Evolutionary conservation across 1,140 invertebrate species (phyloP).

Genomic region (Aphis craccivora): DNA sequence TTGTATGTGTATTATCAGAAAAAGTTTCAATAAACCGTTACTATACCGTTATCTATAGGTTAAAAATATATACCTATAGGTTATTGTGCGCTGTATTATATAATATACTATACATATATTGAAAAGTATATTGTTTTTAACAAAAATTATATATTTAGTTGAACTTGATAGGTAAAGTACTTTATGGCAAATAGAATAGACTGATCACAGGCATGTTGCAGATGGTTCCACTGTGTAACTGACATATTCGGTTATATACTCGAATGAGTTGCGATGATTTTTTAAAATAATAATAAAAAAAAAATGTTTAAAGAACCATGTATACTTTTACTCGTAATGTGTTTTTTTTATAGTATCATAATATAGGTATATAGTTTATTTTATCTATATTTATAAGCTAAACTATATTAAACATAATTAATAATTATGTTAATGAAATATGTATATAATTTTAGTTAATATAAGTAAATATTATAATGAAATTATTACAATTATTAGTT

Average conservation of each 20-base stretch:
- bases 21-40: not conserved
- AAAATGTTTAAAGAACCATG: not conserved
- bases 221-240: not conserved
- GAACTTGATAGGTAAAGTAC: not conserved
- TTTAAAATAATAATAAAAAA: not conserved
- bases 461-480: too few species aligned
- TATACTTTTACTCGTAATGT: not conserved
- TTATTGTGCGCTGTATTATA: not conserved
- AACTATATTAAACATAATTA: not conserved
- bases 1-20: not conserved
- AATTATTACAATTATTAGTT: too few species aligned
- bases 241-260: conserved; percentile 12
- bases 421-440: too few species aligned
- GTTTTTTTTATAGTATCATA: not conserved
- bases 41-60: not conserved
- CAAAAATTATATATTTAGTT: not conserved
- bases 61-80: not conserved
- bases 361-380: not conserved
- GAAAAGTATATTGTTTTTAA: not conserved
- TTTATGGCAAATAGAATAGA: not conserved
- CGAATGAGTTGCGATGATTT: not conserved
- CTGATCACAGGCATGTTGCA: not conserved
- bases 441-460: too few species aligned
- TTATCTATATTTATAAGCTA: not conserved
- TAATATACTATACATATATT: not conserved